Evolutionary conservation across 2,113 vertebrate species (phyloP).

Genomic region (Blennius ocellaris): DNA sequence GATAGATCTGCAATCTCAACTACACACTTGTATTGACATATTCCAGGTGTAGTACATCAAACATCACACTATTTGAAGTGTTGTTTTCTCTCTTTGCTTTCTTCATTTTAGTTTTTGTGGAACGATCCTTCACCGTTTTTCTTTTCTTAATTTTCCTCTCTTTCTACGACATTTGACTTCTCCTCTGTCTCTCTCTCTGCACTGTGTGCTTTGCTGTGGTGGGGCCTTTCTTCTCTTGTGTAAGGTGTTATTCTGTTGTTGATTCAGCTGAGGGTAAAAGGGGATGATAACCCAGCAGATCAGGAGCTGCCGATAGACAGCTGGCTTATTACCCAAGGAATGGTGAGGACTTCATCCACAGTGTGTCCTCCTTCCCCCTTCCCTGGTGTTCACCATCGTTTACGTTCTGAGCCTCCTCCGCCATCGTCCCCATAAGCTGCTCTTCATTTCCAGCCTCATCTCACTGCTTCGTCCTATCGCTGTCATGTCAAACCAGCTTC

Average conservation of each 20-base stretch:
- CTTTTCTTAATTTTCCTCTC: slow-evolving; percentile 11
- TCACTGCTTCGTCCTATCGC: slow-evolving; percentile 29
- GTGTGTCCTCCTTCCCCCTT: slow-evolving; percentile 74
- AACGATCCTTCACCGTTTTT: slow-evolving; percentile 46
- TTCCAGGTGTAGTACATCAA: slow-evolving; percentile 2
- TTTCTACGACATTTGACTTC: slow-evolving; percentile 67
- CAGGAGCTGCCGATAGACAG: slow-evolving; percentile 98
- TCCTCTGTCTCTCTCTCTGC: slow-evolving; percentile 85
- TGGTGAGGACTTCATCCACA: slow-evolving; percentile 93
- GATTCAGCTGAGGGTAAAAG: slow-evolving; percentile 94
- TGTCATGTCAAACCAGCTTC: slow-evolving; percentile 11
- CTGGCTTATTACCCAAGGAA: slow-evolving; percentile 99
- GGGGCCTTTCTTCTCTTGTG: slow-evolving; percentile 79
- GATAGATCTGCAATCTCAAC: slow-evolving; percentile 23
- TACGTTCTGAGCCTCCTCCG: slow-evolving; percentile 23
- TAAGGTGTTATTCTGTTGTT: slow-evolving; percentile 87
- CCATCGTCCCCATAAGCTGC: slow-evolving; percentile 47
- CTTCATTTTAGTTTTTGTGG: slow-evolving; percentile 61
- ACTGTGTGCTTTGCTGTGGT: slow-evolving; percentile 69
- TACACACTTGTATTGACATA: slow-evolving; percentile 3
- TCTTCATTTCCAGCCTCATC: slow-evolving; percentile 40
- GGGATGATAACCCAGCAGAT: slow-evolving; percentile 89
- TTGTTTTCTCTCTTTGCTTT: slow-evolving; percentile 40
- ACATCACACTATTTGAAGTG: slow-evolving; percentile 14
- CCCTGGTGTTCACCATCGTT: slow-evolving; percentile 36